These are phyloP conservation scores for Stomatorhinus walkeri DNA, from an alignment of 2,797 vertebrate genomes.

Conservation along the genomic window DNA sequence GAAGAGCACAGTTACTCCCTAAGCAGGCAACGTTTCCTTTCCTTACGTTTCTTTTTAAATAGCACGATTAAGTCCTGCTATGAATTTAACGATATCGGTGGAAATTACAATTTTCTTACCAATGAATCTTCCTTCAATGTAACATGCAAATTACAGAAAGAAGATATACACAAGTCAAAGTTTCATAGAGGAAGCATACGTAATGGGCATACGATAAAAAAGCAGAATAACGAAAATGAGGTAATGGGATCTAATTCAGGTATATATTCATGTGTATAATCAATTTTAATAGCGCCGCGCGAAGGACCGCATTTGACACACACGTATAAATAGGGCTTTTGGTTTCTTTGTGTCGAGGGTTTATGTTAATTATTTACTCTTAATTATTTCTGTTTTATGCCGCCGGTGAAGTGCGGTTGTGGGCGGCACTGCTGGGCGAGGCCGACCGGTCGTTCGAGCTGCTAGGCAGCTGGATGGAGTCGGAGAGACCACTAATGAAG, in stretches of 20 bases:
- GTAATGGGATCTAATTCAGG: not conserved
- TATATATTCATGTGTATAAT: not conserved
- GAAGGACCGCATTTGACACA: constrained; percentile 16
- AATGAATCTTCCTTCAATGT: constrained; percentile 40
- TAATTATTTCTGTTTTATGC: constrained; percentile 56
- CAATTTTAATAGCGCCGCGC: constrained; percentile 27
- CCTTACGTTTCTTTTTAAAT: not conserved
- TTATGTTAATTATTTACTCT: constrained; percentile 72
- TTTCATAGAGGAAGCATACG: not conserved
- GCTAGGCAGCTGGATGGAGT: constrained; percentile 30
- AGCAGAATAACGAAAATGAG: not conserved
- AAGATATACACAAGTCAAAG: constrained; percentile 18
- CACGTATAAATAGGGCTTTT: constrained; percentile 55
- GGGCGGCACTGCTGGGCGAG: constrained; percentile 24
- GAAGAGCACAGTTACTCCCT: not conserved
- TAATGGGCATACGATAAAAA: not conserved
- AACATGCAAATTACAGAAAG: constrained; percentile 23
- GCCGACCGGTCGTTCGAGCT: constrained; percentile 39
- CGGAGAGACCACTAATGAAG: constrained; percentile 40
- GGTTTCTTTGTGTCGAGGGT: constrained; percentile 46
- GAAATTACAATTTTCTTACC: constrained; percentile 39
- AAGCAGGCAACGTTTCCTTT: not conserved
- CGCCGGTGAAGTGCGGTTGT: constrained; percentile 17
- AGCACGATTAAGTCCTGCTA: not conserved
- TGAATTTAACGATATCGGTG: not conserved